Conservation (phyloP, 2,113 vertebrate genomes). For the Psittacula cyanocephala region DNA sequence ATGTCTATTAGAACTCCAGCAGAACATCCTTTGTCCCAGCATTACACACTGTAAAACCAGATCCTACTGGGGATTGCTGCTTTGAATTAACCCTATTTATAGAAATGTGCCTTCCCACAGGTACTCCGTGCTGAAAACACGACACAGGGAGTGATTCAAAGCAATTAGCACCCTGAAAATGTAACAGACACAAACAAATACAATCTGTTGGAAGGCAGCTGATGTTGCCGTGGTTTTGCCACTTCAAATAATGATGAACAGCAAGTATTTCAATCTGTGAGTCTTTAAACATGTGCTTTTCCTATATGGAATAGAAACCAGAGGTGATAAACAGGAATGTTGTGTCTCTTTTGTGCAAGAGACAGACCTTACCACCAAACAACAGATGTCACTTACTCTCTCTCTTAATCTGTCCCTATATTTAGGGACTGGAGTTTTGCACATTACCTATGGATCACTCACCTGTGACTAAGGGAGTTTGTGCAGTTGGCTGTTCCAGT, state of each 20-base stretch:
- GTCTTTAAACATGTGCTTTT: neutral
- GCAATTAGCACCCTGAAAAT: conserved; percentile 5
- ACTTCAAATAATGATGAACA: neutral
- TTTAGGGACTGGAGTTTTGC: neutral
- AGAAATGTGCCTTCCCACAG: conserved; percentile 8
- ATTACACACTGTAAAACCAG: neutral
- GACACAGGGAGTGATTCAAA: conserved; percentile 31
- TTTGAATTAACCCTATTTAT: neutral
- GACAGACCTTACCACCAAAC: neutral
- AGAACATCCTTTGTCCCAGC: neutral
- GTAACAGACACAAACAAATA: conserved; percentile 17
- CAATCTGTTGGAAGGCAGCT: neutral
- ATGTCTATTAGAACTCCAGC: accelerated
- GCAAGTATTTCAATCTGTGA: neutral
- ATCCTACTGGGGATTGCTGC: neutral
- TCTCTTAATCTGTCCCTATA: neutral
- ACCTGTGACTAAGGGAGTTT: conserved; percentile 90
- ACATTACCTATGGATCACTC: neutral
- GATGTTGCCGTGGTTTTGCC: neutral
- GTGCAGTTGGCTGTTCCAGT: conserved; percentile 87
- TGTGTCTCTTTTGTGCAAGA: neutral
- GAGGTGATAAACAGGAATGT: neutral
- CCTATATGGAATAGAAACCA: neutral
- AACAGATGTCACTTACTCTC: neutral
- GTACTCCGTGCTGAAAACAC: conserved; percentile 12